phyloP scores from a whole-genome alignment of 2,888 invertebrate genomes.

The Podotricha telesiphe region DNA sequence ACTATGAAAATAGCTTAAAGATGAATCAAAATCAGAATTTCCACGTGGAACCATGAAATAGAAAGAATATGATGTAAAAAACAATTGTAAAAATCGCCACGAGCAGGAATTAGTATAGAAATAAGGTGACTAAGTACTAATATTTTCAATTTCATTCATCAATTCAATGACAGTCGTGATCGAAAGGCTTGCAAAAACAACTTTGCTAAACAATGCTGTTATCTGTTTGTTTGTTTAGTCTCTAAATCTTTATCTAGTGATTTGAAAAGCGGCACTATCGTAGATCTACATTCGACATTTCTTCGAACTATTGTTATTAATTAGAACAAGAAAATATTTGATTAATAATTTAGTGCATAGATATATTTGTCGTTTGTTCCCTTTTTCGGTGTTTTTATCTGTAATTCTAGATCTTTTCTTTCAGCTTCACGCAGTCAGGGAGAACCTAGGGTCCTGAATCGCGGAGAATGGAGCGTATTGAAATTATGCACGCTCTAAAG shows the following conservation, averaged over 20 bases:
- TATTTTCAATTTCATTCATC: constrained; percentile 22
- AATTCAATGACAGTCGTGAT: constrained; percentile 32
- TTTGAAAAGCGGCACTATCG: constrained; percentile 11
- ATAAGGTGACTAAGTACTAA: too few species aligned
- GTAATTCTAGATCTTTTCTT: too few species aligned
- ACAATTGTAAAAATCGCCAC: too few species aligned
- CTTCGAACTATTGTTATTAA: background rate
- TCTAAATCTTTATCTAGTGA: background rate
- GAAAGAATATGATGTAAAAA: too few species aligned
- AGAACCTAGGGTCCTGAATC: too few species aligned
- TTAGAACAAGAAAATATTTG: constrained; percentile 10
- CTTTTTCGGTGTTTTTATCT: background rate
- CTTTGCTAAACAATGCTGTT: constrained; percentile 6
- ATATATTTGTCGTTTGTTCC: constrained; percentile 1
- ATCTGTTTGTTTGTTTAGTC: constrained; percentile 1
- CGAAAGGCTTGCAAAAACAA: constrained; percentile 27
- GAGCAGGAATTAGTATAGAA: too few species aligned
- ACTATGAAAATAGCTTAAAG: too few species aligned
- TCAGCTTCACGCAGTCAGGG: too few species aligned
- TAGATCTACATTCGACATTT: constrained; percentile 17
- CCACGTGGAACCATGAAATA: too few species aligned
- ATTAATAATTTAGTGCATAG: background rate
- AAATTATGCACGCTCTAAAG: too few species aligned
- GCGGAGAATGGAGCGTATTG: too few species aligned
- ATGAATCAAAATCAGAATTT: too few species aligned